These are phyloP conservation scores for Pangasius mekongensis DNA, from an alignment of 2,797 vertebrate species.

Conservation along the genomic window DNA sequence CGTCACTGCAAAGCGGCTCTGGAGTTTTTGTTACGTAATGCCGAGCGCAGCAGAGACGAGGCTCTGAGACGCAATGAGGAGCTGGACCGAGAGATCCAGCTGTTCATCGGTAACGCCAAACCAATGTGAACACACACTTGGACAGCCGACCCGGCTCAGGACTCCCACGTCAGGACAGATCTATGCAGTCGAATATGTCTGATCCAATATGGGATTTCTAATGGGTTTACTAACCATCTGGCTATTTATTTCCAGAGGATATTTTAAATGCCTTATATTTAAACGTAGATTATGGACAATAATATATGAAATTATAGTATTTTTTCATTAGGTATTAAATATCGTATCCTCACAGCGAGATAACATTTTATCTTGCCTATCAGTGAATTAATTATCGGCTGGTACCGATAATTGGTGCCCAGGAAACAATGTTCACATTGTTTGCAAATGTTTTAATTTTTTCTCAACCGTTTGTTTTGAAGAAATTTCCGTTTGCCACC, in stretches of 20 bases:
- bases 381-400: conserved; percentile 28
- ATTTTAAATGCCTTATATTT: conserved; percentile 6
- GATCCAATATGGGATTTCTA: not conserved
- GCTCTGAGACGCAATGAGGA: conserved; percentile 78
- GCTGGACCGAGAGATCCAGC: conserved; percentile 82
- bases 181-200: not conserved
- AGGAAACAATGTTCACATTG: not conserved
- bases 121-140: not conserved
- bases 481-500: not conserved
- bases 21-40: conserved; percentile 76
- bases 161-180: not conserved
- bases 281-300: conserved; percentile 21
- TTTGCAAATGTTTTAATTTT: not conserved
- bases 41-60: conserved; percentile 75
- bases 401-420: conserved; percentile 29
- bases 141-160: not conserved
- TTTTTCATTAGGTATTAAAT: conserved; percentile 21
- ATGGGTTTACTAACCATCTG: not conserved
- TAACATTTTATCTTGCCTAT: not conserved
- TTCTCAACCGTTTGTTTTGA: not conserved
- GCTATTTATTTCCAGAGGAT: conserved; percentile 13
- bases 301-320: conserved; percentile 32
- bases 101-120: conserved; percentile 62
- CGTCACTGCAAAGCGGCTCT: conserved; percentile 73
- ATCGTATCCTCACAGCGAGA: not conserved